Conservation (phyloP, 2,797 vertebrate genomes). For the Pyrrhura leucotis region DNA sequence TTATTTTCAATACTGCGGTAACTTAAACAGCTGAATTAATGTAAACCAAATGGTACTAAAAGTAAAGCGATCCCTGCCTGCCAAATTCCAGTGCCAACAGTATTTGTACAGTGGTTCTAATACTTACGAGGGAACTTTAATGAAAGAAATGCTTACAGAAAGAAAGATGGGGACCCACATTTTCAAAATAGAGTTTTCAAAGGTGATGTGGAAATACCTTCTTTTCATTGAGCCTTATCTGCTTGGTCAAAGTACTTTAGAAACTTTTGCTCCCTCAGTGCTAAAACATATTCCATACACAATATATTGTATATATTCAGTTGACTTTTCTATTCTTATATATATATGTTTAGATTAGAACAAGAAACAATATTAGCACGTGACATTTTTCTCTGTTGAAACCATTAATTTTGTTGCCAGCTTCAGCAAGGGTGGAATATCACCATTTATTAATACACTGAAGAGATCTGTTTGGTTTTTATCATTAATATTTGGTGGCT, state of each 20-base stretch:
- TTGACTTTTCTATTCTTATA: not conserved
- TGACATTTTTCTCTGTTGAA: not conserved
- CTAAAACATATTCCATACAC: not conserved
- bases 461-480: not conserved
- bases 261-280: not conserved
- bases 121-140: not conserved
- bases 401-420: not conserved
- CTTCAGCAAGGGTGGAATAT: not conserved
- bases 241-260: not conserved
- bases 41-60: constrained; percentile 8
- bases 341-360: not conserved
- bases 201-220: not conserved
- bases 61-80: constrained; percentile 5
- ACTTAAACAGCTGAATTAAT: constrained; percentile 22
- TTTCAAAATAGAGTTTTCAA: not conserved
- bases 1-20: constrained; percentile 17
- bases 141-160: not conserved
- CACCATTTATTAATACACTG: not conserved
- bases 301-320: not conserved
- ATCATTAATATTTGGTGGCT: not conserved
- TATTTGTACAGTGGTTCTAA: not conserved
- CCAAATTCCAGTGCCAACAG: not conserved
- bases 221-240: not conserved
- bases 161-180: not conserved
- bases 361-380: not conserved